A percentile compares a stretch with the other conserved stretches of the same genome.
Evolutionary conservation across 1,140 invertebrate species (phyloP).

Genomic region (Magallana gigas): DNA sequence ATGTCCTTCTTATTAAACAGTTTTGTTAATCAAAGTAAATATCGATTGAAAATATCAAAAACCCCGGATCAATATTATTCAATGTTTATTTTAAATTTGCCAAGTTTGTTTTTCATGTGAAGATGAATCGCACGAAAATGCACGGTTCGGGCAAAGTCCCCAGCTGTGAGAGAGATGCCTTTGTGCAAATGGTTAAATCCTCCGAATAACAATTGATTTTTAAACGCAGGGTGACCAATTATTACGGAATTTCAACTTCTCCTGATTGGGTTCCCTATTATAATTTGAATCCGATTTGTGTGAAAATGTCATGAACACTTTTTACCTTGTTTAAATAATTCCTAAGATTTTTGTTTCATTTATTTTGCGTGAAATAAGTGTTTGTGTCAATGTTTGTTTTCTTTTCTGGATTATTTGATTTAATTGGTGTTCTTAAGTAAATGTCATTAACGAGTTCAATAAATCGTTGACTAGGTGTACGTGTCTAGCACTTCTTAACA

Average conservation of each 20-base stretch:
- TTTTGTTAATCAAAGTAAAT: conserved; percentile 47
- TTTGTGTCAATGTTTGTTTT: conserved; percentile 43
- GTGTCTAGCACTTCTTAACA: background rate
- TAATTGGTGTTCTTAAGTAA: conserved; percentile 36
- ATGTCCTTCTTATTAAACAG: conserved; percentile 33
- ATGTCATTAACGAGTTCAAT: conserved; percentile 33
- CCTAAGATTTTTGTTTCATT: conserved; percentile 45
- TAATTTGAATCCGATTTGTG: conserved; percentile 29
- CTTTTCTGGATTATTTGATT: conserved; percentile 35
- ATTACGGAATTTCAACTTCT: conserved; percentile 18
- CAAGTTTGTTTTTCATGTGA: conserved; percentile 43
- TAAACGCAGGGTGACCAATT: conserved; percentile 5
- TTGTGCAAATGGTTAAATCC: conserved; percentile 9
- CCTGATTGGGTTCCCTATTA: conserved; percentile 16
- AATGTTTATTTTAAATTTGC: conserved; percentile 49
- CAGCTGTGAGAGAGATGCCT: conserved; percentile 16
- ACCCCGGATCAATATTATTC: conserved; percentile 38
- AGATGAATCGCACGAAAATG: background rate
- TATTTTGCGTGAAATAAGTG: conserved; percentile 39
- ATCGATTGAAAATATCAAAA: conserved; percentile 47
- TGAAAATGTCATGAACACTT: conserved; percentile 45
- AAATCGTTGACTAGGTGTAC: conserved; percentile 20
- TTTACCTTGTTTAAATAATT: conserved; percentile 36
- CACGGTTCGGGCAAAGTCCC: conserved; percentile 17
- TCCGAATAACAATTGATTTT: conserved; percentile 35